These are phyloP conservation scores for Sphenopsis melanotis DNA, from an alignment of 2,797 vertebrate species.

Conservation along the genomic window DNA sequence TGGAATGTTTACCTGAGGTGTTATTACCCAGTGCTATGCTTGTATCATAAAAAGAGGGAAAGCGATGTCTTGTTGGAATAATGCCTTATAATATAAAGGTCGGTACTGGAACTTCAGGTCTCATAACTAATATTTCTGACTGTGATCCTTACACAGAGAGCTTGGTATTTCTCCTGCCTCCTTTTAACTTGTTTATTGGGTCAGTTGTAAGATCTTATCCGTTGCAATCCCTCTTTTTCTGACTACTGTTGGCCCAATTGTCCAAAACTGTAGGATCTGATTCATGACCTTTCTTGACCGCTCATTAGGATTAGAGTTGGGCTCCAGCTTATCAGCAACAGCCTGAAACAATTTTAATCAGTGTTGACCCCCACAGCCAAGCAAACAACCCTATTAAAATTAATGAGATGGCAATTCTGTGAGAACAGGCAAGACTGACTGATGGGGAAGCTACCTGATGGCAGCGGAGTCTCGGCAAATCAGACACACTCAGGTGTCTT, in stretches of 20 bases:
- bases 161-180: background rate
- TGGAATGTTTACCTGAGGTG: background rate
- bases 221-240: background rate
- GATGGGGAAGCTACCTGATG: constrained; percentile 23
- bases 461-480: constrained; percentile 24
- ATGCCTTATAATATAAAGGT: background rate
- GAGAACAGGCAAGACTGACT: background rate
- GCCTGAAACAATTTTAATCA: constrained; percentile 46
- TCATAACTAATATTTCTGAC: background rate
- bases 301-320: constrained; percentile 28
- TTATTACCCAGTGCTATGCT: background rate
- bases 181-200: background rate
- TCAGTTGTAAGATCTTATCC: background rate
- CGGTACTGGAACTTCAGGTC: background rate
- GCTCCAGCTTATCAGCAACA: constrained; percentile 16
- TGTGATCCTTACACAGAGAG: background rate
- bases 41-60: background rate
- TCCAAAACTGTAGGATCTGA: background rate
- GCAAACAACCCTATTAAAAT: constrained; percentile 26
- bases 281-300: background rate
- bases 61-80: background rate
- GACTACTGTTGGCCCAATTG: background rate
- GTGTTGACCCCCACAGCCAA: background rate
- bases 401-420: constrained; percentile 27
- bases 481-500: constrained; percentile 12